Conservation (phyloP, 1,140 invertebrate species). For the Physella acuta region DNA sequence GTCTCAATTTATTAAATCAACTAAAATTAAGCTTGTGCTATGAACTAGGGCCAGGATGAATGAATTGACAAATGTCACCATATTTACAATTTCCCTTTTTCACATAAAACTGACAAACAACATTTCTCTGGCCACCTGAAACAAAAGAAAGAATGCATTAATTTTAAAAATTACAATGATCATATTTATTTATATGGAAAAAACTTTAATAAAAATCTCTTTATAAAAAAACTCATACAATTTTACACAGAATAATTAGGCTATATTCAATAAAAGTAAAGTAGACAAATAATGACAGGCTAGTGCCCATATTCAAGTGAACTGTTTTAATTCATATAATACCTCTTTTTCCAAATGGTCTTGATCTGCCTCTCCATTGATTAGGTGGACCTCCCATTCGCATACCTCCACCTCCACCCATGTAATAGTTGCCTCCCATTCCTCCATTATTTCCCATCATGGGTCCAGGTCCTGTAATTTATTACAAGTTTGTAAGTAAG, state of each 20-base stretch:
- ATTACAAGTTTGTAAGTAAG: too few species aligned
- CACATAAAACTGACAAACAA: conserved; percentile 16
- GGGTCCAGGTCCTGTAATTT: background rate
- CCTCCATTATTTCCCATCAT: conserved; percentile 18
- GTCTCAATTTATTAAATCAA: too few species aligned
- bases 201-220: too few species aligned
- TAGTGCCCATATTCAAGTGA: too few species aligned
- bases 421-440: conserved; percentile 9
- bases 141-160: conserved; percentile 11
- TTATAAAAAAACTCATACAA: too few species aligned
- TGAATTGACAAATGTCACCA: conserved; percentile 21
- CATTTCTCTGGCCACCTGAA: conserved; percentile 11
- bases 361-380: conserved; percentile 18
- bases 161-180: background rate
- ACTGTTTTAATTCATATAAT: too few species aligned
- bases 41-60: conserved; percentile 19
- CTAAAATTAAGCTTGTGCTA: conserved; percentile 6
- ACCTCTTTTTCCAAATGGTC: conserved; percentile 18
- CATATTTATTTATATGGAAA: too few species aligned
- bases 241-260: too few species aligned
- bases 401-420: conserved; percentile 17
- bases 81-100: conserved; percentile 23
- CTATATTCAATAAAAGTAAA: too few species aligned
- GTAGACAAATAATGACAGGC: too few species aligned
- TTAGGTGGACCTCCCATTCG: conserved; percentile 8